Conservation (phyloP, 1,140 invertebrate species). For the Formica selysi region DNA sequence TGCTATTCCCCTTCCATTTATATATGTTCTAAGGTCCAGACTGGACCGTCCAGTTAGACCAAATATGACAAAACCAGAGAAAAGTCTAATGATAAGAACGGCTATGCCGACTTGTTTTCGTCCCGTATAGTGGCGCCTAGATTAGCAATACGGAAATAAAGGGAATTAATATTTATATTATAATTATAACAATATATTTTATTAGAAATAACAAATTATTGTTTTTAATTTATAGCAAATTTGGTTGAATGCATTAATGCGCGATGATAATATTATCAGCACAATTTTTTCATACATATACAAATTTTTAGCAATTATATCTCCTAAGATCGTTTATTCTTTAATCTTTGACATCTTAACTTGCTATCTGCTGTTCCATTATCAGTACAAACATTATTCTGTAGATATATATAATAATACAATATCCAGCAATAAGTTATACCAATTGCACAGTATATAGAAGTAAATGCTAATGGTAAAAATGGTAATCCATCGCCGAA, state of each 20-base stretch:
- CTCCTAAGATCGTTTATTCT: not conserved
- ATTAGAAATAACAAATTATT: no score
- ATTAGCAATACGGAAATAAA: no score
- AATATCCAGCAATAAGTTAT: slow-evolving; percentile 92
- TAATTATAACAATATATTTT: no score
- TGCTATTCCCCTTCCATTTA: no score
- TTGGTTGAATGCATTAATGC: no score
- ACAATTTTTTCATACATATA: not conserved
- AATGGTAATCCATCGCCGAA: slow-evolving; percentile 92
- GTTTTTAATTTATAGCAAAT: no score
- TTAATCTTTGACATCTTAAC: slow-evolving; percentile 7
- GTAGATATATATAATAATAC: slow-evolving; percentile 88
- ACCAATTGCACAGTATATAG: slow-evolving; percentile 95
- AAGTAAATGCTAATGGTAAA: slow-evolving; percentile 95
- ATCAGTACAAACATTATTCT: not conserved
- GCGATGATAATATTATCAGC: not conserved
- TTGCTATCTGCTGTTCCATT: not conserved
- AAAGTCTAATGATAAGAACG: no score
- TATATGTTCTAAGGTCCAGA: no score
- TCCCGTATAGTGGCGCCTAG: no score
- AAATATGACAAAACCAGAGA: no score
- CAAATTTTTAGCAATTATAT: not conserved
- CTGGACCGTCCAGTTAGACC: not conserved
- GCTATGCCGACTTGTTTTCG: no score
- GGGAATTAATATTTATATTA: no score